Percentiles rank a stretch among this genome's conserved stretches.
These are phyloP conservation scores for Ylistrum balloti DNA, from an alignment of 1,140 invertebrate species.

Conservation along the genomic window DNA sequence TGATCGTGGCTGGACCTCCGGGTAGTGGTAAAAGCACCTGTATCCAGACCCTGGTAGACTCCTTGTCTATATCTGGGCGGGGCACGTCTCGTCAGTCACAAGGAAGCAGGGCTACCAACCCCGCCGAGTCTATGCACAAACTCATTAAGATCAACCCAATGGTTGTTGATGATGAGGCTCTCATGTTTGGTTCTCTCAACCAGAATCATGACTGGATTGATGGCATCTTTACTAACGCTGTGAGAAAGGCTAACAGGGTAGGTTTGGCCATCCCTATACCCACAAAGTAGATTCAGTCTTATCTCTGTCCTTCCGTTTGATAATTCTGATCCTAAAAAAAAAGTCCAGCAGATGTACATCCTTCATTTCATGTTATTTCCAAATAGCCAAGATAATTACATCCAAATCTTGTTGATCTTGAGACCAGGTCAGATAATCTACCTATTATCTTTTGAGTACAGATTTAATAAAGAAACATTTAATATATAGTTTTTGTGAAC, in stretches of 20 bases:
- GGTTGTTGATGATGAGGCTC: constrained; percentile 79
- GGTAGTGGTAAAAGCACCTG: constrained; percentile 82
- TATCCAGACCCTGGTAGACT: constrained; percentile 80
- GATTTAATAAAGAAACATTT: too few species aligned
- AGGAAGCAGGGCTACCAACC: constrained; percentile 63
- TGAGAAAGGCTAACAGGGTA: constrained; percentile 81
- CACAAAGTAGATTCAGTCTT: too few species aligned
- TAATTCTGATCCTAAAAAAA: too few species aligned
- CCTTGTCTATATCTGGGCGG: constrained; percentile 72
- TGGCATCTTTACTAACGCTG: constrained; percentile 81
- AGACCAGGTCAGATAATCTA: too few species aligned
- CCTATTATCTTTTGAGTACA: too few species aligned
- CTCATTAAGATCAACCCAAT: constrained; percentile 81
- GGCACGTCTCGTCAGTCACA: constrained; percentile 73
- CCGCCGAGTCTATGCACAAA: constrained; percentile 77
- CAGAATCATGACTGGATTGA: constrained; percentile 81
- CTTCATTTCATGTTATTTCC: too few species aligned
- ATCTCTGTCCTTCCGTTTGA: too few species aligned
- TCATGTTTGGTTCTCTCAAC: constrained; percentile 81
- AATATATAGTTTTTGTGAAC: too few species aligned
- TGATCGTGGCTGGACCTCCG: constrained; percentile 81
- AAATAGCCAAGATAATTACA: too few species aligned
- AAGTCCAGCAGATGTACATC: too few species aligned
- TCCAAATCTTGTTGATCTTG: too few species aligned
- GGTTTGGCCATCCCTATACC: background rate